A percentile compares a stretch with the other conserved stretches of the same genome.
phyloP scores from a whole-genome alignment of 2,797 vertebrate species.

The Glossophaga mutica region DNA sequence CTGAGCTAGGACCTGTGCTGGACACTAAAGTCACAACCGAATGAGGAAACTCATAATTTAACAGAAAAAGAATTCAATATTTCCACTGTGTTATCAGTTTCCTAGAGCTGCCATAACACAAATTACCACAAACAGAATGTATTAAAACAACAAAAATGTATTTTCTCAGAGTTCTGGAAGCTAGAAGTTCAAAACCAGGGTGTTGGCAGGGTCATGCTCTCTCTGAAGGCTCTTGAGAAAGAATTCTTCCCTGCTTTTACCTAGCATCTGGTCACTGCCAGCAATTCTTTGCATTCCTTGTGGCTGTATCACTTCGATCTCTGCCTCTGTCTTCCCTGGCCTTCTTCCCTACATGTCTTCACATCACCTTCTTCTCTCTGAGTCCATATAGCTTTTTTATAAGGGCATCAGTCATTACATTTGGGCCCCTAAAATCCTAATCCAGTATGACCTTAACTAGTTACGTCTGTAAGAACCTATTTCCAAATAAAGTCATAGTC shows the following conservation, averaged over 20 bases:
- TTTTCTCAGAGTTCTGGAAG: background rate
- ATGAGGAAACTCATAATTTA: background rate
- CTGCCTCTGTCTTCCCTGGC: background rate
- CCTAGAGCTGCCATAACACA: background rate
- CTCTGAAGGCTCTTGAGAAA: background rate
- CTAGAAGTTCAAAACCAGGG: background rate
- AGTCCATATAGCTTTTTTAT: background rate
- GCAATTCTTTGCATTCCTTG: background rate
- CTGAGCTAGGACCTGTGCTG: background rate
- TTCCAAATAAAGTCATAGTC: constrained; percentile 1
- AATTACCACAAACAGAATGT: background rate
- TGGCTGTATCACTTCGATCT: background rate
- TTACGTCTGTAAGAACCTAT: background rate
- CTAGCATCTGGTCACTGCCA: background rate
- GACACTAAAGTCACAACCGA: background rate
- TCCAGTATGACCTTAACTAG: background rate
- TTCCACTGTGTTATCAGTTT: background rate
- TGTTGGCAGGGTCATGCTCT: background rate
- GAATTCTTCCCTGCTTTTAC: background rate
- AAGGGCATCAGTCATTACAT: background rate
- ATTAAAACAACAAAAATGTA: background rate
- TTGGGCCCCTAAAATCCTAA: background rate
- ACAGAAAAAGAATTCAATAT: background rate
- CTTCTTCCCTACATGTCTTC: background rate
- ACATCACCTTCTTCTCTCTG: background rate